Conservation (phyloP, 2,113 vertebrate genomes). For the Eptesicus fuscus region DNA sequence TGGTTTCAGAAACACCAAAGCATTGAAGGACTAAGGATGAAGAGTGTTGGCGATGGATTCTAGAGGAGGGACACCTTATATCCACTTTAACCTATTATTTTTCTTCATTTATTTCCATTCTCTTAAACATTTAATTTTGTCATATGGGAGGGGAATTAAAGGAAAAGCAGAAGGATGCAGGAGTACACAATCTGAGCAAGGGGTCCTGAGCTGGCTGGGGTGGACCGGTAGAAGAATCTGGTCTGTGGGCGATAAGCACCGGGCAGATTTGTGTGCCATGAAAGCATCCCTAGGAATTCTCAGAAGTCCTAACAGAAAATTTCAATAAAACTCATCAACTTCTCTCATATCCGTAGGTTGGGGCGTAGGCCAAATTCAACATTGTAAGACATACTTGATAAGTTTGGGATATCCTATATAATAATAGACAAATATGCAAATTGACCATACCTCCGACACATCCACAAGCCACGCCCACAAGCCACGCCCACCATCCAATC, state of each 20-base stretch:
- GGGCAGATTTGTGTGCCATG: neutral
- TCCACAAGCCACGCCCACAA: no score
- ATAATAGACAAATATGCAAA: no score
- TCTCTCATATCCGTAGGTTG: neutral
- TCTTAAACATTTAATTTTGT: neutral
- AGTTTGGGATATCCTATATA: neutral
- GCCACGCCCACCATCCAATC: no score
- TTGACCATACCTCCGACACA: no score
- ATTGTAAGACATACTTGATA: neutral
- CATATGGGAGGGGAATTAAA: neutral
- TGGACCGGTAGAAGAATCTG: neutral
- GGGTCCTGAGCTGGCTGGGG: neutral
- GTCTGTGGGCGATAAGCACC: neutral
- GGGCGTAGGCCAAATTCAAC: neutral
- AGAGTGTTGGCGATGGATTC: neutral
- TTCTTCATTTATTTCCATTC: neutral
- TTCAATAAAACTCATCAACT: neutral
- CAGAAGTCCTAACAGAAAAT: neutral
- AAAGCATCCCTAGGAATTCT: neutral
- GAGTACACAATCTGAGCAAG: neutral
- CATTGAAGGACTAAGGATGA: neutral
- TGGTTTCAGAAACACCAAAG: neutral
- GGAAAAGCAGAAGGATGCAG: neutral
- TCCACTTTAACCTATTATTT: neutral
- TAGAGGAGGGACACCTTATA: neutral